Evolutionary conservation across 2,888 invertebrate species (phyloP), one percentile per base, ranked within the genome.

Genomic region (Pinctada fucata): DNA sequence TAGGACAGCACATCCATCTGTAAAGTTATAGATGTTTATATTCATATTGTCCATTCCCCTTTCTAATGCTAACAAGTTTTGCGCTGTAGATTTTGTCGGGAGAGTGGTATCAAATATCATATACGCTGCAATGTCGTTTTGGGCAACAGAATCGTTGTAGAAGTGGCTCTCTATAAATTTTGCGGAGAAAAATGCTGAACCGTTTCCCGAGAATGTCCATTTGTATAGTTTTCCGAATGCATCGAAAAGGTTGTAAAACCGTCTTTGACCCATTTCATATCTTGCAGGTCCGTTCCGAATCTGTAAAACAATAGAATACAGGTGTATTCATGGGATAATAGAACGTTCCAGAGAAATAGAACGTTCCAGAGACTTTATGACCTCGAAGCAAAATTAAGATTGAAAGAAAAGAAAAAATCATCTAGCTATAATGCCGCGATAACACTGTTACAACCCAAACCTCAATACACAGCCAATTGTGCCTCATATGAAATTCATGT

Each of bases 1-100:
- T 16, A 85, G 68, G 6, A 85, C 85, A n/a, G 84, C 75, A 76
- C 82, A 87, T 49, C 81, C 75, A 48, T 81, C 74, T 5, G 70
- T 76, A 63, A 75, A 82, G n/a, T 82, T 75, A 58, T 79, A 71
- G 0, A 88, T 81, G 68, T 88, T 88, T 10, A 87, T 79, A 64
- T 88, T 88, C 81, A 85, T 85, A 66, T 88, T 88, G 78, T 88
- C 87, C n/a, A 87, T 72, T 0, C 88, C 88, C n/a, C 82, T 79
- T 6, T 75, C 5, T 6, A 88, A 47, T 0, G 82, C 77, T 47
- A 81, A 49, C 16, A 78, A n/a, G 66, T 72, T 72, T 50, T 85
- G 51, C n/a, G 78, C 4, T 2, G 77, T n/a, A 10, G 66, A 64
- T 71, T 87, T 83, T 3, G 83, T 79, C 5, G 88, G 88, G 6